Evolutionary conservation across 2,797 vertebrate genomes (phyloP).

Genomic region (Pempheris klunzingeri): DNA sequence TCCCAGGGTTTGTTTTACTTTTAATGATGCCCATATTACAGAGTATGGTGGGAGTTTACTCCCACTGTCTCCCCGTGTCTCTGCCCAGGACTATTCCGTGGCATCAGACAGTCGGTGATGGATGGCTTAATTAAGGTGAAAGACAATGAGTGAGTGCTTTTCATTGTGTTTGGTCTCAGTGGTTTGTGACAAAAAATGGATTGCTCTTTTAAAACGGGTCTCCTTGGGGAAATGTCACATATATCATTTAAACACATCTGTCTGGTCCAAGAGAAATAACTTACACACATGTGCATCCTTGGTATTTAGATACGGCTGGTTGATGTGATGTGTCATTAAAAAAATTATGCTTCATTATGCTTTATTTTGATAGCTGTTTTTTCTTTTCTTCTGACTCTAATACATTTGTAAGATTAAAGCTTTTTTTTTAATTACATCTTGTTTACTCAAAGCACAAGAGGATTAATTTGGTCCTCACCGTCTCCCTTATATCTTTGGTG

Average conservation of each 20-base stretch:
- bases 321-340: not conserved
- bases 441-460: conserved; percentile 35
- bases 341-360: not conserved
- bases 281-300: conserved; percentile 28
- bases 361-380: not conserved
- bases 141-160: conserved; percentile 86
- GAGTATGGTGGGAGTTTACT: conserved; percentile 60
- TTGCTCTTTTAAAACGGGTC: conserved; percentile 79
- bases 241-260: conserved; percentile 74
- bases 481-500: conserved; percentile 13
- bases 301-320: conserved; percentile 37
- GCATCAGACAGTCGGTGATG: conserved; percentile 82
- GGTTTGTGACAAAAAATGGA: conserved; percentile 80
- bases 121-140: conserved; percentile 87
- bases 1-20: conserved; percentile 53
- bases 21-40: conserved; percentile 68
- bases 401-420: not conserved
- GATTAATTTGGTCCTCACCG: conserved; percentile 17
- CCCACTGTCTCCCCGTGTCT: conserved; percentile 62
- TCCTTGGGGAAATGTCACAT: conserved; percentile 82
- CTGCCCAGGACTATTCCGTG: conserved; percentile 66
- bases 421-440: conserved; percentile 31
- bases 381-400: not conserved
- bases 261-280: conserved; percentile 43
- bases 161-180: conserved; percentile 85